Conservation (phyloP, 2,113 vertebrate genomes). For the Gobius niger region DNA sequence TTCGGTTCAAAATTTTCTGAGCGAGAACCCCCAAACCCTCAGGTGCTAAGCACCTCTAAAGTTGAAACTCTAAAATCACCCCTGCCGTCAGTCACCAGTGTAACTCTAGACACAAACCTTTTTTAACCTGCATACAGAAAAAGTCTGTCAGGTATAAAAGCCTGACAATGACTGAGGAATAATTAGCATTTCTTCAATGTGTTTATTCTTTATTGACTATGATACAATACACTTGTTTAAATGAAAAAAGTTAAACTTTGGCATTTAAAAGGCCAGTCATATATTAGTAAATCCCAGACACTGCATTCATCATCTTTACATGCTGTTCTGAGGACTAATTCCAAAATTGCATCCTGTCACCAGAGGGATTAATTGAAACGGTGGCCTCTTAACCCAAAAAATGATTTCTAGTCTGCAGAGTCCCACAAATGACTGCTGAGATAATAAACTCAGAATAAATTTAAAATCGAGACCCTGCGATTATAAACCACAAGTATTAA, state of each 20-base stretch:
- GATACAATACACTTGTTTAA: constrained; percentile 15
- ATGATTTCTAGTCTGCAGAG: constrained; percentile 47
- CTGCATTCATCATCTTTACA: constrained; percentile 32
- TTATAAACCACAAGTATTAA: constrained; percentile 61
- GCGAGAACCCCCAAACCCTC: too few species aligned
- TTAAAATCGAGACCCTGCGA: constrained; percentile 61
- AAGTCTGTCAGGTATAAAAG: too few species aligned
- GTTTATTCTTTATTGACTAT: neutral
- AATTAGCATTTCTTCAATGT: too few species aligned
- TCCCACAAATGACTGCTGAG: constrained; percentile 44
- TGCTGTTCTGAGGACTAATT: constrained; percentile 31
- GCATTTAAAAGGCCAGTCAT: constrained; percentile 33
- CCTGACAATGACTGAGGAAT: too few species aligned
- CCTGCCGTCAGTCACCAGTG: too few species aligned
- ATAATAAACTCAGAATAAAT: constrained; percentile 42
- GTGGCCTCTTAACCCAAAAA: constrained; percentile 56
- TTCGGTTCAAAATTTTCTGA: too few species aligned
- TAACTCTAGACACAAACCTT: too few species aligned
- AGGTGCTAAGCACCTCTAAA: too few species aligned
- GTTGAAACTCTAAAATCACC: too few species aligned
- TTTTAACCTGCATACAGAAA: too few species aligned
- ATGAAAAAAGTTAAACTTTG: constrained; percentile 15
- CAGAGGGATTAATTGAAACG: constrained; percentile 49
- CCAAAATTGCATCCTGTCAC: constrained; percentile 38
- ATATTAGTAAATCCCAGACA: constrained; percentile 14